Evolutionary conservation across 2,113 vertebrate species (phyloP), one percentile per base, ranked within the genome.

Genomic region (Cisticola juncidis): DNA sequence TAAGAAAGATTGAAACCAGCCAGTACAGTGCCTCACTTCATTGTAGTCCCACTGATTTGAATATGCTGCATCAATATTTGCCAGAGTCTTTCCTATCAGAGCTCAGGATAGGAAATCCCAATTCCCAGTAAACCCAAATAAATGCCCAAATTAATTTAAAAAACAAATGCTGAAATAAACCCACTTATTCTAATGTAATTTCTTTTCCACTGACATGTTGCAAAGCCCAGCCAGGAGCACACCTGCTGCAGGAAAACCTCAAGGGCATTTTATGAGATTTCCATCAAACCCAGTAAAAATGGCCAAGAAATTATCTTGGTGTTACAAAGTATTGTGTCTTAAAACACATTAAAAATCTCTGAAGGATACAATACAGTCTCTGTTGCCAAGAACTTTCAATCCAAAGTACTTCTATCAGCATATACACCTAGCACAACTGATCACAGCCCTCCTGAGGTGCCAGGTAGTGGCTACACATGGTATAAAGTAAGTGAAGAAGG

Each of bases 61-160:
- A 29, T 73, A 38, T n/a, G 11, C n/a, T 86, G 61, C 56, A 74
- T 74, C 83, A 94, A 78, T 56, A 60, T 64, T 88, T 92, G 62
- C 84, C 72, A 85, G 68, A 72, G 68, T 47, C 71, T 81, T 89
- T 79, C 31, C 65, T 45, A 86, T 69, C 45, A 79, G 38, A 95
- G 71, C 40, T 87, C 12, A 3, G 56, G 14, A 42, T 56, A 66
- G 54, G 54, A 96, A 95, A 93, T 81, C 71, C 64, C 65, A 94
- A 5, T 48, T 91, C 74, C 48, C 42, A 73, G 36, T 70, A 96
- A 95, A 76, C 81, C 60, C 83, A 96, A 97, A 94, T 38, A 95
- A 97, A 96, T 86, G 53, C 31, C 51, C 81, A 87, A 93, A 47
- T 35, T 87, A 83, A 90, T 86, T 94, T 58, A 38, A 73, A 38